Evolutionary conservation across 1,140 invertebrate species (phyloP).

Genomic region (Papilio helenus): DNA sequence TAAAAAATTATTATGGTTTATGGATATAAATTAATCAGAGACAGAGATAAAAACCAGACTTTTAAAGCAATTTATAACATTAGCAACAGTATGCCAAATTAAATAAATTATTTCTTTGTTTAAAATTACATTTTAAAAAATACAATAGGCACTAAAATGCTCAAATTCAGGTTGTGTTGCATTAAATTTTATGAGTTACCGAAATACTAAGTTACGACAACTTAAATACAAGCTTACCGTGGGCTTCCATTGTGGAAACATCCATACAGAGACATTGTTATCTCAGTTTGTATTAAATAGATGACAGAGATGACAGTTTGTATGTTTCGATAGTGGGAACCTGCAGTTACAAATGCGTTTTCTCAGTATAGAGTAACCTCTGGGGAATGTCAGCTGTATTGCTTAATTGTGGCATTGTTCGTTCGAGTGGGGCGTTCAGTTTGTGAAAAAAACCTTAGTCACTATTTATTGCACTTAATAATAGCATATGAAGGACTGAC

Average conservation of each 20-base stretch:
- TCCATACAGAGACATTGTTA: background rate
- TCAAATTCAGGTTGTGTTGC: background rate
- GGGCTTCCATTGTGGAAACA: background rate
- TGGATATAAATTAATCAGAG: background rate
- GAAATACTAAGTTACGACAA: background rate
- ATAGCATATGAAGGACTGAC: too few species aligned
- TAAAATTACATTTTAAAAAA: too few species aligned
- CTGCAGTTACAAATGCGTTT: background rate
- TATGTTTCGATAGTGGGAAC: background rate
- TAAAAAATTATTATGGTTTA: background rate
- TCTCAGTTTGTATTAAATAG: background rate
- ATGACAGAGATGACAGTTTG: background rate
- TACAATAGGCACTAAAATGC: background rate
- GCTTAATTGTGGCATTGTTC: slow-evolving; percentile 44
- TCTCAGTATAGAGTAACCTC: background rate
- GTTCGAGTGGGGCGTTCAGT: slow-evolving; percentile 19
- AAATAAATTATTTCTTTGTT: too few species aligned
- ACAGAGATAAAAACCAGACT: slow-evolving; percentile 4
- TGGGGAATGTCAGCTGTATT: slow-evolving; percentile 40
- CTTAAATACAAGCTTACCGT: background rate
- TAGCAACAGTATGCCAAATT: too few species aligned
- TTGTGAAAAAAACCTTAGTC: slow-evolving; percentile 35
- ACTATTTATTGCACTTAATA: slow-evolving; percentile 21
- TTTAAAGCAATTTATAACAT: background rate
- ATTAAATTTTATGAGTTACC: background rate